Evolutionary conservation across 2,797 vertebrate species (phyloP).

Genomic region (Pterois miles): DNA sequence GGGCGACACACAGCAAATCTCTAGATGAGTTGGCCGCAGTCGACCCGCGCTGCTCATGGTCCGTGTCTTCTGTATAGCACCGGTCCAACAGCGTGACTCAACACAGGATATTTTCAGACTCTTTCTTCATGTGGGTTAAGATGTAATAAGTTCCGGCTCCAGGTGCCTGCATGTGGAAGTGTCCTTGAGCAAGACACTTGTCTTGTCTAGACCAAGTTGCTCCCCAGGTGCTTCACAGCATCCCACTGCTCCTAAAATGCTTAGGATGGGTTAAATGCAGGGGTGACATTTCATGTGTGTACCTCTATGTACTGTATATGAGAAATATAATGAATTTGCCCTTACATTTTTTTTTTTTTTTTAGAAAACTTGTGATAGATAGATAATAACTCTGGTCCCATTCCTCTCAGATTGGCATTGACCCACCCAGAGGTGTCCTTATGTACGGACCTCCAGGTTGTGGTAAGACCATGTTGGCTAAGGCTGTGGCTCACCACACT

Average conservation of each 20-base stretch:
- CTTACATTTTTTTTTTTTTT: too few species aligned
- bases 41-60: too few species aligned
- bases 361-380: neutral
- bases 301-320: too few species aligned
- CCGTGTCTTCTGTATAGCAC: too few species aligned
- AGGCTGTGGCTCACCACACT: slow-evolving; percentile 96
- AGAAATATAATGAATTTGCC: neutral
- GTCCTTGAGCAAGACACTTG: neutral
- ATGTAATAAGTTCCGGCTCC: too few species aligned
- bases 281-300: neutral
- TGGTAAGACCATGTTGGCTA: slow-evolving; percentile 96
- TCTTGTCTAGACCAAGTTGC: neutral
- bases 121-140: too few species aligned
- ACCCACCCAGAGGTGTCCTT: slow-evolving; percentile 92
- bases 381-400: neutral
- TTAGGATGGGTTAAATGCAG: neutral
- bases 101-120: too few species aligned
- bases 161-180: neutral
- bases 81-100: too few species aligned
- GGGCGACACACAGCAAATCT: too few species aligned
- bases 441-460: slow-evolving; percentile 97
- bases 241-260: neutral
- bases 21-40: too few species aligned
- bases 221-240: neutral
- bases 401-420: slow-evolving; percentile 90